These are phyloP conservation scores for Nibea coibor DNA, from an alignment of 2,113 vertebrate species.

Conservation along the genomic window DNA sequence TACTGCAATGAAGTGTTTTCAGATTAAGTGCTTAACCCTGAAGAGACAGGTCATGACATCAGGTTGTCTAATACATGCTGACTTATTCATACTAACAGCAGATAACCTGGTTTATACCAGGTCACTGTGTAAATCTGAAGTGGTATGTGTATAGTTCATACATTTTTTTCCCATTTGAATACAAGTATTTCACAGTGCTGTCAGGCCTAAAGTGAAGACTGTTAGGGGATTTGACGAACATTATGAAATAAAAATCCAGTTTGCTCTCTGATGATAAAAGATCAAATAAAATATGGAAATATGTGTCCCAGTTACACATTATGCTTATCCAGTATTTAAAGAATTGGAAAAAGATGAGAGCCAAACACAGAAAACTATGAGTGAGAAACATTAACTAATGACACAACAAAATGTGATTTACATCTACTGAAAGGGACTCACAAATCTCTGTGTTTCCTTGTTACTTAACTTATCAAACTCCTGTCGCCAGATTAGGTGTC, in stretches of 20 bases:
- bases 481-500: not conserved
- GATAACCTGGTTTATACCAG: not conserved
- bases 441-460: not conserved
- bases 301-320: not conserved
- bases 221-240: too few species aligned
- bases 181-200: not conserved
- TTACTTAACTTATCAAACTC: not conserved
- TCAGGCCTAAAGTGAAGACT: not conserved
- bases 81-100: not conserved
- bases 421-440: not conserved
- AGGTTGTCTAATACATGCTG: not conserved
- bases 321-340: not conserved
- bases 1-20: not conserved
- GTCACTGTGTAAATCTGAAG: not conserved
- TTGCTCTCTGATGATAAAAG: too few species aligned
- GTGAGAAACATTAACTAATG: not conserved
- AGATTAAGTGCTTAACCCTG: not conserved
- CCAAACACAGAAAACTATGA: not conserved
- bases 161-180: too few species aligned
- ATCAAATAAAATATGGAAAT: not conserved
- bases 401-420: not conserved
- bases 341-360: not conserved
- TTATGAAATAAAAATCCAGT: not conserved
- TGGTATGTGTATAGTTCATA: not conserved
- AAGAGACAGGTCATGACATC: not conserved